Percentiles rank a stretch among this genome's conserved stretches.
These are phyloP conservation scores for Percopsis omiscomaycus DNA, from an alignment of 2,797 vertebrate species.

Conservation along the genomic window DNA sequence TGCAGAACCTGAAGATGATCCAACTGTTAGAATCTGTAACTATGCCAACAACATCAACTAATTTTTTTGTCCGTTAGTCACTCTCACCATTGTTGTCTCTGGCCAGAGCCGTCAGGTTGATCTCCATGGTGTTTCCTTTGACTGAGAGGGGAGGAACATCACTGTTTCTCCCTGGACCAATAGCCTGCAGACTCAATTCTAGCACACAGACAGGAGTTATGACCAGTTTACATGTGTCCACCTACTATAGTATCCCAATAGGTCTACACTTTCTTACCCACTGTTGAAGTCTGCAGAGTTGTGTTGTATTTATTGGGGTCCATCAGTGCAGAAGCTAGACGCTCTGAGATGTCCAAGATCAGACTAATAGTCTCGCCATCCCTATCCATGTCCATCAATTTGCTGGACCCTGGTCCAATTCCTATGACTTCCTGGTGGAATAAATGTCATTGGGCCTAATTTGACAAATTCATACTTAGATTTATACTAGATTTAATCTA, in stretches of 20 bases:
- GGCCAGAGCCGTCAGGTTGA: conserved; percentile 49
- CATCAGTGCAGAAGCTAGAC: conserved; percentile 44
- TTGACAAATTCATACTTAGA: too few species aligned
- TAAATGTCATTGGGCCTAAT: neutral
- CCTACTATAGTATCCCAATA: neutral
- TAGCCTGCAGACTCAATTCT: conserved; percentile 43
- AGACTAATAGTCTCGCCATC: conserved; percentile 34
- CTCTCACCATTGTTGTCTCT: conserved; percentile 54
- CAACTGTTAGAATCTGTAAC: neutral
- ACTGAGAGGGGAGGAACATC: conserved; percentile 15
- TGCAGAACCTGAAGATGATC: conserved; percentile 50
- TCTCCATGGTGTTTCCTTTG: conserved; percentile 54
- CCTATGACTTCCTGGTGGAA: conserved; percentile 52
- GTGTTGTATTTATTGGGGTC: conserved; percentile 12
- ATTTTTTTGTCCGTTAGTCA: neutral
- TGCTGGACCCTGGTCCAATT: conserved; percentile 18
- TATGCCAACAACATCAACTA: neutral
- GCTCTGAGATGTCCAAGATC: conserved; percentile 57
- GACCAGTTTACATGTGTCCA: neutral
- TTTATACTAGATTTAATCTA: too few species aligned
- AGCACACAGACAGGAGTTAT: neutral
- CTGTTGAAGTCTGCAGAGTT: conserved; percentile 22
- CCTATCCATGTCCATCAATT: conserved; percentile 34
- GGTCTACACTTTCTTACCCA: conserved; percentile 48
- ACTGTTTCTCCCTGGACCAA: conserved; percentile 8